Evolutionary conservation across 2,888 invertebrate species (phyloP), one percentile per base, ranked within the genome.

Genomic region (Pteria penguin): DNA sequence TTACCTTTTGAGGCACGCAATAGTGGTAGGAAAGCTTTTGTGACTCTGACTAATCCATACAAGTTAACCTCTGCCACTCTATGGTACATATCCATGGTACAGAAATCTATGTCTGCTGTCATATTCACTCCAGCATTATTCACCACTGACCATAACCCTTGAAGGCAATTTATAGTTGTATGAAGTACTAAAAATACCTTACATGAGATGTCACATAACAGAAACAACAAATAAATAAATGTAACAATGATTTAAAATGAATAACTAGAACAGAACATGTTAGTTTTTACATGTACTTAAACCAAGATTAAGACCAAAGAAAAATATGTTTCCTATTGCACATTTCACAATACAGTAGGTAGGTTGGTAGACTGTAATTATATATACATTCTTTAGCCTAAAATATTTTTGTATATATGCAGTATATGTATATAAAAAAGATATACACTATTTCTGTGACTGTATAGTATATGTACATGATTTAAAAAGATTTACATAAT

Each of bases 81-180:
- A 89, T 95, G 94, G 89, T 95, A 94, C 86, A 96, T 96, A 62
- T 95, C 95, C 90, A 96, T 94, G 0, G 96, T 95, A 90, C 95
- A 95, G 96, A 98, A 97, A 91, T 98, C 98, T 88, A 96, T 96
- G 91, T 97, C 97, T 0, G 97, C 98, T 87, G 97, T 95, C 31
- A 96, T 95, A 95, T 97, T 96, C 1, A 97, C 94, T 0, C 96
- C 98, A 0, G 97, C 97, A 91, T 98, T 96, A 93, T 98, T 97
- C 58, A 97, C 95, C 75, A 98, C 93, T 62, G 96, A 97, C 97
- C 97, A 97, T 58, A 97, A 93, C 81, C 85, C 96, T 96, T 90
- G 58, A 91, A 90, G 32, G 22, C n/a, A 45, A 45, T 14, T 45
- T 45, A 45, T 45, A 45, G 45, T 18, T n/a, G n/a, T n/a, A n/a